Percentiles rank a stretch among this genome's conserved stretches.
Conservation (phyloP, 2,113 vertebrate genomes). For the Clarias macrocephalus region DNA sequence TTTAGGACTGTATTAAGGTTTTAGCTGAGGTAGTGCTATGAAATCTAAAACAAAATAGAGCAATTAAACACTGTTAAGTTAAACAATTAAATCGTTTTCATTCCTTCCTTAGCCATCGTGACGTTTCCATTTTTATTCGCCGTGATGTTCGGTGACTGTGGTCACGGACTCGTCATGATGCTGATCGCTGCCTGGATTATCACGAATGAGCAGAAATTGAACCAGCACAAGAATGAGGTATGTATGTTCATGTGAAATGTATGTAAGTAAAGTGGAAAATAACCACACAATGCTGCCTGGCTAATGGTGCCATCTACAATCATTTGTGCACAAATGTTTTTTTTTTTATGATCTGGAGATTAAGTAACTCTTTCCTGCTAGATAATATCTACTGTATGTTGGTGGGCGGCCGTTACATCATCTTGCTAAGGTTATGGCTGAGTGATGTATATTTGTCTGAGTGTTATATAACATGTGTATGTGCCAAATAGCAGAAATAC, state of each 20-base stretch:
- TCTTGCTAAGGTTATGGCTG: slow-evolving; percentile 42
- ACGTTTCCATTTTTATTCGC: slow-evolving; percentile 63
- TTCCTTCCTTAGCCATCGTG: slow-evolving; percentile 46
- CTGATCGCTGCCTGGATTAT: slow-evolving; percentile 52
- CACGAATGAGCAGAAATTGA: slow-evolving; percentile 42
- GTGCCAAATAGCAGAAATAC: background rate
- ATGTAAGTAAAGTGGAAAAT: background rate
- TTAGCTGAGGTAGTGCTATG: too few relatives aligned
- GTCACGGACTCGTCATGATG: slow-evolving; percentile 56
- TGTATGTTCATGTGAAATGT: background rate
- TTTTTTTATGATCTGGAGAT: background rate
- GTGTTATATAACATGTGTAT: background rate
- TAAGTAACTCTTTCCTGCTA: slow-evolving; percentile 24
- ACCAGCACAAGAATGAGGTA: slow-evolving; percentile 55
- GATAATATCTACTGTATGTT: slow-evolving; percentile 50
- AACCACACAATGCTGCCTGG: background rate
- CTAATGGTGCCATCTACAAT: background rate
- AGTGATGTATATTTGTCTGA: background rate
- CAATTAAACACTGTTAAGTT: background rate
- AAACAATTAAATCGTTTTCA: background rate
- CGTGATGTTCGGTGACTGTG: slow-evolving; percentile 62
- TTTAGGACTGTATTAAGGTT: too few relatives aligned
- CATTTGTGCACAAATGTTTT: background rate
- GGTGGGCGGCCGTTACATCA: slow-evolving; percentile 54
- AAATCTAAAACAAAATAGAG: too few relatives aligned